Conservation (phyloP, 2,797 vertebrate species). For the Leptoclinus maculatus region DNA sequence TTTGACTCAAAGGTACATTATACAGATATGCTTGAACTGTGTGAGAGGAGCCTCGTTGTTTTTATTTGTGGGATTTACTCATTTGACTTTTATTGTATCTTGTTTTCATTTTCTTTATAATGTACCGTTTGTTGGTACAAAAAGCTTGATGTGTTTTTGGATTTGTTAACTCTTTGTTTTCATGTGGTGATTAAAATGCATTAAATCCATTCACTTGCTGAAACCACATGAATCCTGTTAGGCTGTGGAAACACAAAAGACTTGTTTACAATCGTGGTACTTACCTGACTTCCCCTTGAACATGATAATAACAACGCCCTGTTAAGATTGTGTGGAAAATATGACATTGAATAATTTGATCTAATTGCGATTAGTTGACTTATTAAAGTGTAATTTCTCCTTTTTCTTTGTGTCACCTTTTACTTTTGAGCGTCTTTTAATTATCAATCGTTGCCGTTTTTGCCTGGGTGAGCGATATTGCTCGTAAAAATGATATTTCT, state of each 20-base stretch:
- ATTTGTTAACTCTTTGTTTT: neutral
- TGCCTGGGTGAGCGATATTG: neutral
- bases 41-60: neutral
- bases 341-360: conserved; percentile 8
- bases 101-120: neutral
- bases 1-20: conserved; percentile 49
- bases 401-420: neutral
- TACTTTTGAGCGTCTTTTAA: neutral
- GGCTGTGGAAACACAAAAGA: neutral
- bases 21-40: conserved; percentile 57
- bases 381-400: neutral
- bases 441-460: neutral
- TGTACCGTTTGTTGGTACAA: conserved; percentile 34
- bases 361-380: conserved; percentile 15
- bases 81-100: neutral
- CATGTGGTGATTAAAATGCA: neutral
- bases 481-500: neutral
- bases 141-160: conserved; percentile 13
- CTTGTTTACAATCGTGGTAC: conserved; percentile 59
- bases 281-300: conserved; percentile 27
- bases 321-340: conserved; percentile 58
- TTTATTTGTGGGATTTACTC: conserved; percentile 9
- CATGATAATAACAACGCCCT: neutral
- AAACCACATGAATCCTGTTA: neutral
- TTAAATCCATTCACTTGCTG: neutral